phyloP scores from a whole-genome alignment of 2,113 vertebrate genomes.

The Stomatorhinus ivindoensis region DNA sequence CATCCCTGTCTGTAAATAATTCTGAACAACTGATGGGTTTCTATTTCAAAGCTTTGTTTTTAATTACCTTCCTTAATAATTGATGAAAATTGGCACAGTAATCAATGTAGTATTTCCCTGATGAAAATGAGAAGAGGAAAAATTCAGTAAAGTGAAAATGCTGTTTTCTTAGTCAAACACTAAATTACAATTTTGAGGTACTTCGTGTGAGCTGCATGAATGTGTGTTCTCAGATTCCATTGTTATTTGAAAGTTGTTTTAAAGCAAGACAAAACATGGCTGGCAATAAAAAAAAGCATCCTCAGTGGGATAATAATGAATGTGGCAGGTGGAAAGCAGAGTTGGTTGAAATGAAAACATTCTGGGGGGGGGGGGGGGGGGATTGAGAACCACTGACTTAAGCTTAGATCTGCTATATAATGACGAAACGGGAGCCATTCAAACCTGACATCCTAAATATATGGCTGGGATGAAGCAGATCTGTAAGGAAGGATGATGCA shows the following conservation, averaged over 20 bases:
- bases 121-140: background rate
- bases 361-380: background rate
- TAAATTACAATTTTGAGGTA: background rate
- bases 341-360: background rate
- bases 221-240: background rate
- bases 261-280: background rate
- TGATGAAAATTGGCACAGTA: background rate
- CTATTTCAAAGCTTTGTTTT: background rate
- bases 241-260: background rate
- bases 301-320: background rate
- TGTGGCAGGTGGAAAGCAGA: background rate
- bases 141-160: background rate
- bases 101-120: background rate
- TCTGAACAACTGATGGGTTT: constrained; percentile 4
- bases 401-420: background rate
- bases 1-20: constrained; percentile 3
- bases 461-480: background rate
- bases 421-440: background rate
- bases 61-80: constrained; percentile 8
- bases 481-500: background rate
- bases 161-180: background rate
- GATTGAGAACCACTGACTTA: background rate
- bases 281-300: background rate
- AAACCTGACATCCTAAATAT: background rate
- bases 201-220: background rate